Evolutionary conservation across 2,113 vertebrate genomes (phyloP).

Genomic region (Odontophorus gujanensis): DNA sequence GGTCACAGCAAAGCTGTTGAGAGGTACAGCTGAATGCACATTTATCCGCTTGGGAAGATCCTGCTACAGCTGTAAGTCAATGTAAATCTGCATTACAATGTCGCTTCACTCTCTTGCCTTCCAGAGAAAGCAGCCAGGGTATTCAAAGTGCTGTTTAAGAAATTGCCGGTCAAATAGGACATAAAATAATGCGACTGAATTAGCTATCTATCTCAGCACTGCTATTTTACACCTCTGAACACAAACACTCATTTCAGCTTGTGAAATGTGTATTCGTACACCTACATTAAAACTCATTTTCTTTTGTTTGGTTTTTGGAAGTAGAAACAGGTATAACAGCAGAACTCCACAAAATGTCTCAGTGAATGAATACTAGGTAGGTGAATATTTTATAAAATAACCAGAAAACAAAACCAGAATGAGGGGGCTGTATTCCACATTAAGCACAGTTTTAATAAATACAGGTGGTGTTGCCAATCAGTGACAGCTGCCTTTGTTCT

Average conservation of each 20-base stretch:
- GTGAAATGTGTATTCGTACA: not conserved
- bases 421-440: not conserved
- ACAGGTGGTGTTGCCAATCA: conserved; percentile 63
- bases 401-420: conserved; percentile 28
- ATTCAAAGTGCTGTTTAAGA: conserved; percentile 2
- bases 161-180: not conserved
- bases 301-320: conserved; percentile 14
- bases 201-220: not conserved
- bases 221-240: conserved; percentile 13
- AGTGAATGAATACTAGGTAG: conserved; percentile 13
- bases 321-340: not conserved
- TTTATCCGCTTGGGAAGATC: not conserved
- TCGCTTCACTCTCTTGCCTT: not conserved
- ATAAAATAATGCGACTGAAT: not conserved
- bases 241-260: not conserved
- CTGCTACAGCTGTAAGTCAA: not conserved
- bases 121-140: not conserved
- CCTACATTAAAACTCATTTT: conserved; percentile 6
- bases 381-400: conserved; percentile 8
- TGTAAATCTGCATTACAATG: conserved; percentile 2
- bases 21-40: not conserved
- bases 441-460: conserved; percentile 52
- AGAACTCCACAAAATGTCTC: not conserved
- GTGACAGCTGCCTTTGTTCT: conserved; percentile 32
- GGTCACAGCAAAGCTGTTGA: conserved; percentile 10